Evolutionary conservation across 1,140 invertebrate genomes (phyloP).

Genomic region (Wasmannia auropunctata): DNA sequence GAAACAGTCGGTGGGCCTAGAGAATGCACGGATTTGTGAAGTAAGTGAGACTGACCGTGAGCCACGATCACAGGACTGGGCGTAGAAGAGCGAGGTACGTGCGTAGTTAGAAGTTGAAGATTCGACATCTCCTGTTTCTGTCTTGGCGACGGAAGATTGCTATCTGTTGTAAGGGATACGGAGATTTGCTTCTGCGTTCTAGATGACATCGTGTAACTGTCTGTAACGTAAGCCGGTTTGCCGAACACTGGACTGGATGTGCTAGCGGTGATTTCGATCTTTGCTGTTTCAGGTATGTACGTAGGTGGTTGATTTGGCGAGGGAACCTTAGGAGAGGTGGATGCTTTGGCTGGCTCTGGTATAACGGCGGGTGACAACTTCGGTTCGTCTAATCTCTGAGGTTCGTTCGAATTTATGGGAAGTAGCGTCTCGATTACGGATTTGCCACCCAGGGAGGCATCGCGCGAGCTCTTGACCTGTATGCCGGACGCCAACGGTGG

Average conservation of each 20-base stretch:
- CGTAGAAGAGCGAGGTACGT: conserved; percentile 81
- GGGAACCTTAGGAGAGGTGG: conserved; percentile 83
- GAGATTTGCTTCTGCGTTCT: conserved; percentile 72
- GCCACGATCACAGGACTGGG: conserved; percentile 86
- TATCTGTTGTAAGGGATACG: conserved; percentile 64
- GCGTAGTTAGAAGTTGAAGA: conserved; percentile 79
- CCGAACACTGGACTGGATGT: conserved; percentile 77
- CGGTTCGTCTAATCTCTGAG: conserved; percentile 78
- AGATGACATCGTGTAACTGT: conserved; percentile 72
- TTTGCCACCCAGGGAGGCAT: conserved; percentile 71
- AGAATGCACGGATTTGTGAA: conserved; percentile 78
- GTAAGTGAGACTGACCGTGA: conserved; percentile 78
- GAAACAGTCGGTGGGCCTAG: conserved; percentile 67
- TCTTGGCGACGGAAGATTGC: conserved; percentile 75
- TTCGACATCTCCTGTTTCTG: conserved; percentile 79
- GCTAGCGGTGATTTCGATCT: conserved; percentile 81
- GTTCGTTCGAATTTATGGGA: conserved; percentile 77
- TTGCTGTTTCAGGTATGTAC: conserved; percentile 83
- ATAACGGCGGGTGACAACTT: conserved; percentile 82
- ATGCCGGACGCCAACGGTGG: conserved; percentile 75
- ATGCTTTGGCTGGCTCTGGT: conserved; percentile 80
- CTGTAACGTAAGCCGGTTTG: conserved; percentile 71
- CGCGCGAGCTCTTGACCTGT: conserved; percentile 77
- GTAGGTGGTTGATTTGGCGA: conserved; percentile 84
- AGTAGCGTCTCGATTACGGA: conserved; percentile 83